Evolutionary conservation across 2,888 invertebrate genomes (phyloP).

Genomic region (Notodonta dromedarius): DNA sequence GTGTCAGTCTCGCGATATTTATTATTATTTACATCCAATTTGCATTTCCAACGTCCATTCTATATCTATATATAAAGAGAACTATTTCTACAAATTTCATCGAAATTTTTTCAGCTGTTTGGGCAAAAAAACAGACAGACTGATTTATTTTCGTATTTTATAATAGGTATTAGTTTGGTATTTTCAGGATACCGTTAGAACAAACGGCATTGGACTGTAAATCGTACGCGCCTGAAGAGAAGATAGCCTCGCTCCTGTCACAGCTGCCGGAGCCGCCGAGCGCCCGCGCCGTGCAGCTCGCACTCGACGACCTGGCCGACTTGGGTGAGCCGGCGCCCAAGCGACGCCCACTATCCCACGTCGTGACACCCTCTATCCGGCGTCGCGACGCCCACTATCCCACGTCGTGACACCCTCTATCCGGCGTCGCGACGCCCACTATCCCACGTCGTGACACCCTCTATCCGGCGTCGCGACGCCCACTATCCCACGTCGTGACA

Average conservation of each 20-base stretch:
- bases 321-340: slow-evolving; percentile 68
- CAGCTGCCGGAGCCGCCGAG: slow-evolving; percentile 86
- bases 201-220: slow-evolving; percentile 86
- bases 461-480: neutral
- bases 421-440: neutral
- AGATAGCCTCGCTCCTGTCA: slow-evolving; percentile 83
- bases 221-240: slow-evolving; percentile 83
- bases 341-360: neutral
- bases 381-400: neutral
- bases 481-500: neutral
- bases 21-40: too few relatives aligned
- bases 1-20: too few relatives aligned
- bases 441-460: too few relatives aligned
- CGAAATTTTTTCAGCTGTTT: too few relatives aligned
- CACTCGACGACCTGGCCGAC: slow-evolving; percentile 85
- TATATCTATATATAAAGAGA: too few relatives aligned
- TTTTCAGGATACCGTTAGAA: slow-evolving; percentile 78
- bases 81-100: too few relatives aligned
- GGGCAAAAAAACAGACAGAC: too few relatives aligned
- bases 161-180: too few relatives aligned
- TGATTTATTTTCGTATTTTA: too few relatives aligned
- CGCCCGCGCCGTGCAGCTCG: slow-evolving; percentile 73
- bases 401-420: neutral
- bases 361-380: neutral
- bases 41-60: too few relatives aligned